phyloP scores from a whole-genome alignment of 2,888 invertebrate genomes.

The Augochlorella aurata region DNA sequence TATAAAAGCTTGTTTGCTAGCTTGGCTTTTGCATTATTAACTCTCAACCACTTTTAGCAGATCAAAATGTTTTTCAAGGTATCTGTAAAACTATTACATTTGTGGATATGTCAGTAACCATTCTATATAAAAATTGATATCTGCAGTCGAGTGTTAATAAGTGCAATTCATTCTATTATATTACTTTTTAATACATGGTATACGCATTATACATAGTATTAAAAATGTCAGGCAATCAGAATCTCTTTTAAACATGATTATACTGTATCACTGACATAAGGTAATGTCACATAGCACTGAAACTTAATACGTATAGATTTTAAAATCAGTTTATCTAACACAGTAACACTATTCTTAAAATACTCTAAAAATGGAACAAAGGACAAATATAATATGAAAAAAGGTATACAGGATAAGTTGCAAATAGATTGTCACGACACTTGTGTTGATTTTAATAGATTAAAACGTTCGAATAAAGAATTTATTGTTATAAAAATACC shows the following conservation, averaged over 20 bases:
- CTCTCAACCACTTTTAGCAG: slow-evolving; percentile 38
- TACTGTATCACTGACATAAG: slow-evolving; percentile 39
- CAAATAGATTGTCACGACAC: background rate
- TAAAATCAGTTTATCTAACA: slow-evolving; percentile 16
- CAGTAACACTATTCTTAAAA: slow-evolving; percentile 7
- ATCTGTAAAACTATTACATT: slow-evolving; percentile 37
- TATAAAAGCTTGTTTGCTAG: slow-evolving; percentile 60
- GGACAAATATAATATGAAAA: background rate
- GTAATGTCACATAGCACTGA: slow-evolving; percentile 28
- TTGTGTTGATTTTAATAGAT: background rate
- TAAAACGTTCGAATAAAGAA: background rate
- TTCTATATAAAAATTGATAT: slow-evolving; percentile 44
- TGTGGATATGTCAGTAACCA: slow-evolving; percentile 53
- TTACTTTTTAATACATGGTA: slow-evolving; percentile 47
- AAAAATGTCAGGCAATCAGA: slow-evolving; percentile 48
- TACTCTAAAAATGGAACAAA: slow-evolving; percentile 12
- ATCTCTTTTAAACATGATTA: slow-evolving; percentile 36
- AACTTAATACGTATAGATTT: slow-evolving; percentile 18
- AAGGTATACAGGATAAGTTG: background rate
- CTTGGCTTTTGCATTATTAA: slow-evolving; percentile 33
- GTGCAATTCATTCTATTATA: slow-evolving; percentile 28
- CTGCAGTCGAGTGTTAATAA: slow-evolving; percentile 43
- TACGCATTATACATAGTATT: slow-evolving; percentile 35
- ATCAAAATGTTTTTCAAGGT: slow-evolving; percentile 39
- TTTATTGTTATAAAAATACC: slow-evolving; percentile 8